Percentiles rank a stretch among this genome's conserved stretches.
Conservation (phyloP, 1,140 invertebrate genomes). For the Papilio polytes region DNA sequence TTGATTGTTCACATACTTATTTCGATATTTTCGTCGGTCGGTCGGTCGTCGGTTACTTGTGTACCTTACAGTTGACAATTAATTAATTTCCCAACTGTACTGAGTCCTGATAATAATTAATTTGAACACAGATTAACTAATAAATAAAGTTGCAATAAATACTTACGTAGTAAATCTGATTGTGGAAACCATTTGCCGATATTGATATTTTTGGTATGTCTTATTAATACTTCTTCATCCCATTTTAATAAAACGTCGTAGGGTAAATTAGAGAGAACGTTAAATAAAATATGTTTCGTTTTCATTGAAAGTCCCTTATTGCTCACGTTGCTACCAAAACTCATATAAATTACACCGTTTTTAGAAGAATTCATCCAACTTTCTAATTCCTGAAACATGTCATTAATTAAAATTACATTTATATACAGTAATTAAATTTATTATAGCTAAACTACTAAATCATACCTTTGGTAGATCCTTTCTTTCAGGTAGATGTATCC, state of each 20-base stretch:
- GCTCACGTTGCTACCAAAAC: slow-evolving; percentile 79
- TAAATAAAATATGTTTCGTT: slow-evolving; percentile 66
- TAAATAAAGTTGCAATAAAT: too few species aligned
- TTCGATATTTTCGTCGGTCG: too few species aligned
- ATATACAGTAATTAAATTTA: background rate
- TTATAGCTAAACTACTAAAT: background rate
- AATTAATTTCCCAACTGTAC: too few species aligned
- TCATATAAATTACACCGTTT: slow-evolving; percentile 80
- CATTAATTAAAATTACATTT: too few species aligned
- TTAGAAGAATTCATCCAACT: slow-evolving; percentile 53
- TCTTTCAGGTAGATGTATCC: slow-evolving; percentile 74
- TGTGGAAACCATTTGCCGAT: slow-evolving; percentile 83
- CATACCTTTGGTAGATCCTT: slow-evolving; percentile 55
- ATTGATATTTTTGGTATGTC: slow-evolving; percentile 57
- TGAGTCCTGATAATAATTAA: too few species aligned
- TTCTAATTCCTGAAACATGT: slow-evolving; percentile 54
- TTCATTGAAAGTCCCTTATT: too few species aligned
- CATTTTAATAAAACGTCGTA: slow-evolving; percentile 83
- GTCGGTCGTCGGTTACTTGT: too few species aligned
- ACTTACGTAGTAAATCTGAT: slow-evolving; percentile 78
- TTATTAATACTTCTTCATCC: slow-evolving; percentile 62
- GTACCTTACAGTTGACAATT: too few species aligned
- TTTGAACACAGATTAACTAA: too few species aligned
- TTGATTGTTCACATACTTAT: too few species aligned
- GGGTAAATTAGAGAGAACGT: slow-evolving; percentile 75